Base-by-base conservation (phyloP, 2,113 vertebrate genomes). In the Struthio camelus region DNA sequence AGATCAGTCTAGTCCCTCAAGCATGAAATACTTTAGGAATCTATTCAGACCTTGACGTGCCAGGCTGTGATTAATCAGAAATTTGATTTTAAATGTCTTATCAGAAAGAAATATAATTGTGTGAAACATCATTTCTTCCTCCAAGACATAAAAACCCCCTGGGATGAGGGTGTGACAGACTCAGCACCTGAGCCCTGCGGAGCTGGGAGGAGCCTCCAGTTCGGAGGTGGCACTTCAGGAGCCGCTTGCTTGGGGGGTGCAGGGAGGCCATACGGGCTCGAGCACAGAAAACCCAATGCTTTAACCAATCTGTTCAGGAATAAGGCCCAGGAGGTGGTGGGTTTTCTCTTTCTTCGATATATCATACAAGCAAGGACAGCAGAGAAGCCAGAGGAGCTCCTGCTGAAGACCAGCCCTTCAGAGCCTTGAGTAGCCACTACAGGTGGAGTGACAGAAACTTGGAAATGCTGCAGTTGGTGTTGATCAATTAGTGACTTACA, bases 11-110 rank as follows among this genome's bases (percentile, higher is more conserved):
- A 56, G 87, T 91, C 77, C 72, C 78, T 91, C 69, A 48, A 51
- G 62, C 81, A 78, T 30, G 38, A 85, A 85, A 66, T 84, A 79
- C 87, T 89, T 92, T 44, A 78, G 27, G 46, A 75, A 79, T 71
- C 87, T 75, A 20, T 50, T 59, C 69, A 81, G 40, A 85, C 79
- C 59, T 67, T 70, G 72, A 65, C 46, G 20, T 32, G 73, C 27
- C 69, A 73, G 75, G 70, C 70, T 85, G 71, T 1, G 24, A 76
- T 94, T 66, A 69, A 85, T 87, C 75, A 80, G 30, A 58, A 70
- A 61, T 62, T 66, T 71, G 40, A 40, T 92, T 94, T 81, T n/a
- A 77, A 83, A 58, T 16, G 24, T 58, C 71, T 90, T 61, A 34
- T 80, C 28, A 44, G 61, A 72, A 53, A 88, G 59, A 87, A 58